A percentile compares a stretch with the other conserved stretches of the same genome.
phyloP scores from a whole-genome alignment of 2,797 vertebrate genomes.

The Ctenosaura bakeri region DNA sequence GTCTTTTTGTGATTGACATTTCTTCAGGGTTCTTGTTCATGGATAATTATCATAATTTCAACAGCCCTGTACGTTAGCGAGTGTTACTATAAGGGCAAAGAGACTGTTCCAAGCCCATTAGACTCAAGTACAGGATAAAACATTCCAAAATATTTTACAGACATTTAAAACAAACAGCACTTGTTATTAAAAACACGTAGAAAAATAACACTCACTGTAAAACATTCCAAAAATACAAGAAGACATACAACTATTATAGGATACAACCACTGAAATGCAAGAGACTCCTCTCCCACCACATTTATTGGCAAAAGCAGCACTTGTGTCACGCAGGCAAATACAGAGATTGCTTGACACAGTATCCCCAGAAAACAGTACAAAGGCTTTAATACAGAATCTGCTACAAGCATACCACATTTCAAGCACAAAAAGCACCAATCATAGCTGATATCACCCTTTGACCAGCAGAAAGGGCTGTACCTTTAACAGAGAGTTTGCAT shows the following conservation, averaged over 20 bases:
- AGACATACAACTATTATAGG: constrained; percentile 65
- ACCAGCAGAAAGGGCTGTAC: neutral
- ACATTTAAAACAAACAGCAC: constrained; percentile 71
- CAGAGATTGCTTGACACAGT: constrained; percentile 51
- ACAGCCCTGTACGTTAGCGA: neutral
- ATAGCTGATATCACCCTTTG: constrained; percentile 15
- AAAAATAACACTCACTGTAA: constrained; percentile 67
- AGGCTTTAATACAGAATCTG: constrained; percentile 58
- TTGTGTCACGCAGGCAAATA: constrained; percentile 65
- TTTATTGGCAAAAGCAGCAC: constrained; percentile 62
- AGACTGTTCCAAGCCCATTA: constrained; percentile 78
- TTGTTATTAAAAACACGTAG: constrained; percentile 73
- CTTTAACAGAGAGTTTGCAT: constrained; percentile 22
- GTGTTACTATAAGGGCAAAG: constrained; percentile 26
- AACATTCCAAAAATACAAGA: constrained; percentile 57
- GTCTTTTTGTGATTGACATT: neutral
- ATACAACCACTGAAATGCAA: constrained; percentile 60
- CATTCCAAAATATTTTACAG: constrained; percentile 72
- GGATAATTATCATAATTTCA: neutral
- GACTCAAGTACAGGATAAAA: constrained; percentile 47
- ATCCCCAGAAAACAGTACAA: constrained; percentile 46
- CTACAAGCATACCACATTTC: constrained; percentile 40
- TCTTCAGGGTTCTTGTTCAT: neutral
- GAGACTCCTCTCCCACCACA: neutral
- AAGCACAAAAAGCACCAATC: constrained; percentile 43